These are phyloP conservation scores for Platycnemis pennipes DNA, from an alignment of 2,888 invertebrate genomes.

Conservation along the genomic window DNA sequence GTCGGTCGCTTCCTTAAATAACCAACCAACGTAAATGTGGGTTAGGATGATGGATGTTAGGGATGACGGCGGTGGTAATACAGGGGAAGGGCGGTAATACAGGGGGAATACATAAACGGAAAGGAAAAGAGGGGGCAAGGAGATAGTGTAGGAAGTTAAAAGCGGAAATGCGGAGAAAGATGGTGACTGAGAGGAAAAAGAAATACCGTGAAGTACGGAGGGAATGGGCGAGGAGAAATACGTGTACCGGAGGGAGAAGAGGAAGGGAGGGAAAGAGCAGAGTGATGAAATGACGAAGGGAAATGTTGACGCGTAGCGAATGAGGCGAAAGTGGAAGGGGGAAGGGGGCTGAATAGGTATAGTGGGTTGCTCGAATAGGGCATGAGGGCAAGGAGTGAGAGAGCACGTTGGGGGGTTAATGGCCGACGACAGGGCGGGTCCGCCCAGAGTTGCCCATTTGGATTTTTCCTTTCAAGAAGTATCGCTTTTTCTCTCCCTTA, in stretches of 20 bases:
- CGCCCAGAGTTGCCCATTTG: conserved; percentile 1
- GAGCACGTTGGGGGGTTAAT: neutral
- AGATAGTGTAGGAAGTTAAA: too few species aligned
- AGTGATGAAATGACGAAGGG: neutral
- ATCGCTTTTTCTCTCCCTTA: neutral
- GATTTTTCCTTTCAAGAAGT: conserved; percentile 18
- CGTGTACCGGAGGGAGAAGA: neutral
- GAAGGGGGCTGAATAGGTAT: neutral
- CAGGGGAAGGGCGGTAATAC: too few species aligned
- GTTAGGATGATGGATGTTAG: too few species aligned
- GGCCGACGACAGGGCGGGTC: neutral
- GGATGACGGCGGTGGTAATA: too few species aligned
- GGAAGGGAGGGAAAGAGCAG: neutral
- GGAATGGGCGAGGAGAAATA: neutral
- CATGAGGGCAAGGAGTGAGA: neutral
- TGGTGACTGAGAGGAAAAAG: neutral
- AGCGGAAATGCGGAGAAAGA: neutral
- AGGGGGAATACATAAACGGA: too few species aligned
- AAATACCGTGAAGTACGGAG: neutral
- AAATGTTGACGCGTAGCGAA: neutral
- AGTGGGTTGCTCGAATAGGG: conserved; percentile 7
- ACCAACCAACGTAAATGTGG: too few species aligned
- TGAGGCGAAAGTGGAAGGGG: neutral
- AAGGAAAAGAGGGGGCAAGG: too few species aligned
- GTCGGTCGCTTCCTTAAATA: too few species aligned